A percentile compares a stretch with the other conserved stretches of the same genome.
phyloP scores from a whole-genome alignment of 2,888 invertebrate species.

The Xanthorhoe spadicearia region DNA sequence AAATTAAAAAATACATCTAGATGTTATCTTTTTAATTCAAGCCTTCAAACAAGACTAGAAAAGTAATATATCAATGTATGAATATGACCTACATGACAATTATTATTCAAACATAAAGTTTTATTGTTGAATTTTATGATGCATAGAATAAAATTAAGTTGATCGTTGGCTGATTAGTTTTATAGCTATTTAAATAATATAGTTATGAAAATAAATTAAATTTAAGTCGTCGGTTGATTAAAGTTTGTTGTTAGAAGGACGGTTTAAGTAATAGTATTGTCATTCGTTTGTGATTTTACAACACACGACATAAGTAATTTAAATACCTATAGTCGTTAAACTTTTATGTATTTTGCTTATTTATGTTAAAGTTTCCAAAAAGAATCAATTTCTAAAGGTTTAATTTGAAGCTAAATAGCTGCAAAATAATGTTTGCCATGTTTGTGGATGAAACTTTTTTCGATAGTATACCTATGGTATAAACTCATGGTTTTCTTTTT shows the following conservation, averaged over 20 bases:
- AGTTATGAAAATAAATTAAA: conserved; percentile 47
- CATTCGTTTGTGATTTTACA: conserved; percentile 9
- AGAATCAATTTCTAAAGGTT: no score
- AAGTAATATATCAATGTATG: background rate
- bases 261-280: conserved; percentile 11
- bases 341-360: background rate
- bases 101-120: background rate
- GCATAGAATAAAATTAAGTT: background rate
- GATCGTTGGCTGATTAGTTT: conserved; percentile 9
- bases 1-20: background rate
- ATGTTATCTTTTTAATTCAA: background rate
- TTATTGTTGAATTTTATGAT: conserved; percentile 7
- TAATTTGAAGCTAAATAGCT: no score
- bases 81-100: background rate
- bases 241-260: conserved; percentile 46
- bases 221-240: conserved; percentile 56
- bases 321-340: background rate
- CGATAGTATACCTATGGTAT: no score
- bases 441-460: no score
- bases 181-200: conserved; percentile 47
- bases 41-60: background rate
- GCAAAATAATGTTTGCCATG: no score
- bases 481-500: no score
- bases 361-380: background rate
- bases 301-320: background rate